Percentiles rank a stretch among this genome's conserved stretches.
Conservation (phyloP, 2,113 vertebrate genomes). For the Accipiter cooperii region DNA sequence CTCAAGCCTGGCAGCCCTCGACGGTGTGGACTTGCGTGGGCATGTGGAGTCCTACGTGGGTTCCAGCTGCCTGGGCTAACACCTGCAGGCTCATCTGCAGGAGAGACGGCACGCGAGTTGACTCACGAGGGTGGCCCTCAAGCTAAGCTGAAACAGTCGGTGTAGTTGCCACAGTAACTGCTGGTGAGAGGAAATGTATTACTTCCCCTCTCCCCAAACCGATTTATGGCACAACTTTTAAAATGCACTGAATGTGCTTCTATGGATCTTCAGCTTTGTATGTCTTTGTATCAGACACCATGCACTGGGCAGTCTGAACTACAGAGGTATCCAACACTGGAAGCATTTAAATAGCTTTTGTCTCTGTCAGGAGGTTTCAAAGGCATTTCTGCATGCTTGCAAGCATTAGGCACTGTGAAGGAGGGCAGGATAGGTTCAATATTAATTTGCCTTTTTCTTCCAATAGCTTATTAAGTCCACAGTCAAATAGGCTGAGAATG, state of each 20-base stretch:
- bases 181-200: neutral
- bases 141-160: neutral
- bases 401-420: neutral
- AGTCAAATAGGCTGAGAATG: neutral
- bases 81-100: neutral
- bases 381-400: neutral
- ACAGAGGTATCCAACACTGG: neutral
- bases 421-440: neutral
- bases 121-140: neutral
- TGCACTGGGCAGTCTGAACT: accelerated
- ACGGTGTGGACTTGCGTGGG: neutral
- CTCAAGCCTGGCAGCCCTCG: neutral
- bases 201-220: neutral
- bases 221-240: neutral
- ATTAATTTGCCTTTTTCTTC: neutral
- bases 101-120: neutral
- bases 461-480: neutral
- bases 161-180: neutral
- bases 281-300: neutral
- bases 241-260: neutral
- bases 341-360: neutral
- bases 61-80: neutral
- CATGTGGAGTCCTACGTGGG: neutral
- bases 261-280: neutral
- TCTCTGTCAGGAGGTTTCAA: neutral